phyloP scores from a whole-genome alignment of 2,113 vertebrate genomes.

The Aegotheles bennettii region DNA sequence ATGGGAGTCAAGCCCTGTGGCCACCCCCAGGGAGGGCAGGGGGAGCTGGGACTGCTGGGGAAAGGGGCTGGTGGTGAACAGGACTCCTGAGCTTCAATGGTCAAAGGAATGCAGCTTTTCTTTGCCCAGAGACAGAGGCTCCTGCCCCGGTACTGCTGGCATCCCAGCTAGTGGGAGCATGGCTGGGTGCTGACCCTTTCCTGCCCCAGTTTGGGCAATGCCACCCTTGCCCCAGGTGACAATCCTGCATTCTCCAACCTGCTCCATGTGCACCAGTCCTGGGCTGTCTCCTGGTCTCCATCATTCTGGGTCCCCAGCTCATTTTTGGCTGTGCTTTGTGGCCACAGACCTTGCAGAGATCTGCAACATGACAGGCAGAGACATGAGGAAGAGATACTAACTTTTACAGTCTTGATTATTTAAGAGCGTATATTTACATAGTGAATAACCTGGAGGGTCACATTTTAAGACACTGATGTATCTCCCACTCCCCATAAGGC shows the following conservation, averaged over 20 bases:
- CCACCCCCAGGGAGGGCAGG: rapidly evolving
- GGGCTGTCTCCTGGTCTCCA: not conserved
- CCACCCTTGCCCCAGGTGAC: not conserved
- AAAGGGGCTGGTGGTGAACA: not conserved
- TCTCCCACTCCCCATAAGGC: not conserved
- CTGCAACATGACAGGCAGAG: not conserved
- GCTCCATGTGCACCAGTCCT: no score
- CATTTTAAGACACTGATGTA: not conserved
- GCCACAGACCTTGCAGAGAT: not conserved
- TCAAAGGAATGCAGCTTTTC: not conserved
- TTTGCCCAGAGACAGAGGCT: not conserved
- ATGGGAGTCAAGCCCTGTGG: no score
- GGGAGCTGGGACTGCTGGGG: not conserved
- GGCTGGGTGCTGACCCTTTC: not conserved
- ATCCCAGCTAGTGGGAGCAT: not conserved
- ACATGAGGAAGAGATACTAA: not conserved
- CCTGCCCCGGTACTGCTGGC: not conserved
- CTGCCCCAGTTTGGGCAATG: not conserved
- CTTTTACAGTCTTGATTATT: not conserved
- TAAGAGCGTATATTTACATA: not conserved
- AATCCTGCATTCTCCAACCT: not conserved
- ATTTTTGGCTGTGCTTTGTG: not conserved
- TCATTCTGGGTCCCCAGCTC: not conserved
- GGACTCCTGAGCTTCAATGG: rapidly evolving
- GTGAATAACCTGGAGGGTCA: not conserved